phyloP scores from a whole-genome alignment of 1,140 invertebrate species.

The Planococcus citri region DNA sequence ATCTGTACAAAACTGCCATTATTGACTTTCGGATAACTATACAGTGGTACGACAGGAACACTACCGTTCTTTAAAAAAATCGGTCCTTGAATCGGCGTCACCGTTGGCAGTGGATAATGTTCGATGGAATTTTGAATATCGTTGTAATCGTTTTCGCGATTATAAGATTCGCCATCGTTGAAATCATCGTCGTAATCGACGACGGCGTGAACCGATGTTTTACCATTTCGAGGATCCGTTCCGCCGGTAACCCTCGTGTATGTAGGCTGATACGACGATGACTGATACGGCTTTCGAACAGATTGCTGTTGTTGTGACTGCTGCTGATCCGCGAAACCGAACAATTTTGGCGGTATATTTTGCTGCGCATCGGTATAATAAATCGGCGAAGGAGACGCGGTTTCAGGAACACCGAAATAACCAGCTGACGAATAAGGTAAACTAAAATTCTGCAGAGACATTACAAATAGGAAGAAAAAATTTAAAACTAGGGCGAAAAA shows the following conservation, averaged over 20 bases:
- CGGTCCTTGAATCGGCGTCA: conserved; percentile 68
- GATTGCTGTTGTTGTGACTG: too few species aligned
- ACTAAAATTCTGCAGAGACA: conserved; percentile 16
- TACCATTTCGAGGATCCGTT: conserved; percentile 31
- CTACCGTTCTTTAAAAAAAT: conserved; percentile 63
- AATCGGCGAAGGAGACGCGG: background rate
- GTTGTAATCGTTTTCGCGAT: too few species aligned
- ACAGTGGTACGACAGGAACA: conserved; percentile 71
- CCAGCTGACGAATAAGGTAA: background rate
- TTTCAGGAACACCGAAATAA: background rate
- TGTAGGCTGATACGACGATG: background rate
- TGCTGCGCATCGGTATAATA: background rate
- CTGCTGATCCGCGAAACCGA: background rate
- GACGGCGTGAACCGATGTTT: conserved; percentile 53
- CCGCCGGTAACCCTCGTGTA: background rate
- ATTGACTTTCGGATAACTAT: conserved; percentile 64
- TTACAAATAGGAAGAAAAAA: conserved; percentile 1
- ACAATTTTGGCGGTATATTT: background rate
- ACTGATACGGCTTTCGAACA: background rate
- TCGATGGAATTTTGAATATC: too few species aligned
- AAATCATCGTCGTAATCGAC: conserved; percentile 48
- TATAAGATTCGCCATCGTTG: too few species aligned
- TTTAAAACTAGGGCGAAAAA: conserved; percentile 5
- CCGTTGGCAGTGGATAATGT: conserved; percentile 30
- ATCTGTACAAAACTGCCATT: conserved; percentile 75